Evolutionary conservation across 2,888 invertebrate species (phyloP).

Genomic region (Conus canariensis): DNA sequence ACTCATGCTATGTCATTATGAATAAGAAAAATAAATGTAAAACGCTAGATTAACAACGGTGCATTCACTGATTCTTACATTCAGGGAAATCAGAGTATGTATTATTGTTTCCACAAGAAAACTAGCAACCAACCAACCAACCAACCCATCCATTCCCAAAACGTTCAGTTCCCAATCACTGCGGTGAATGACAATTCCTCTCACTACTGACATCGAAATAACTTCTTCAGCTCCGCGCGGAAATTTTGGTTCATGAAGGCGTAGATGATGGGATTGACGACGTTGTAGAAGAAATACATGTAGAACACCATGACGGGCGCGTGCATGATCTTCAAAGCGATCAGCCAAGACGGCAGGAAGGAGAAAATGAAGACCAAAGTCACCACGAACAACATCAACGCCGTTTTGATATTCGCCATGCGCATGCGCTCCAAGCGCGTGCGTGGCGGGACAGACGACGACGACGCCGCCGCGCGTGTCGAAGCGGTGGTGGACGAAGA

Average conservation of each 20-base stretch:
- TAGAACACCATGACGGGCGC: slow-evolving; percentile 74
- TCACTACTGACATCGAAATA: slow-evolving; percentile 42
- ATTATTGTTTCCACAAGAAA: no score
- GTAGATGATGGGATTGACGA: slow-evolving; percentile 60
- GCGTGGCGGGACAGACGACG: slow-evolving; percentile 43
- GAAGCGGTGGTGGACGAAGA: slow-evolving; percentile 5
- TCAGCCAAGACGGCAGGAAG: slow-evolving; percentile 76
- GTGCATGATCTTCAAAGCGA: slow-evolving; percentile 67
- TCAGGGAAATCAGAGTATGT: no score
- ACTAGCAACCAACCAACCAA: no score
- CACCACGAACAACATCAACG: slow-evolving; percentile 76
- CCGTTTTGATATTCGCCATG: slow-evolving; percentile 76
- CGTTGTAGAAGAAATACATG: slow-evolving; percentile 77
- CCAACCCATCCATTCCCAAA: no score
- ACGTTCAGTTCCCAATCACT: no score
- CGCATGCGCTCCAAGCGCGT: slow-evolving; percentile 60
- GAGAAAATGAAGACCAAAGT: slow-evolving; percentile 76
- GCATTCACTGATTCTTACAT: no score
- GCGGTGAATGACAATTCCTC: neutral
- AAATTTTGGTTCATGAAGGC: slow-evolving; percentile 53
- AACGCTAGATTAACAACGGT: no score
- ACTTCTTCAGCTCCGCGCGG: slow-evolving; percentile 46
- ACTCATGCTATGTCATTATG: no score
- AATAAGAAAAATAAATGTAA: no score
- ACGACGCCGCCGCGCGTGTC: neutral